Percentiles rank a stretch among this genome's conserved stretches.
Evolutionary conservation across 2,797 vertebrate species (phyloP).

Genomic region (Chanos chanos): DNA sequence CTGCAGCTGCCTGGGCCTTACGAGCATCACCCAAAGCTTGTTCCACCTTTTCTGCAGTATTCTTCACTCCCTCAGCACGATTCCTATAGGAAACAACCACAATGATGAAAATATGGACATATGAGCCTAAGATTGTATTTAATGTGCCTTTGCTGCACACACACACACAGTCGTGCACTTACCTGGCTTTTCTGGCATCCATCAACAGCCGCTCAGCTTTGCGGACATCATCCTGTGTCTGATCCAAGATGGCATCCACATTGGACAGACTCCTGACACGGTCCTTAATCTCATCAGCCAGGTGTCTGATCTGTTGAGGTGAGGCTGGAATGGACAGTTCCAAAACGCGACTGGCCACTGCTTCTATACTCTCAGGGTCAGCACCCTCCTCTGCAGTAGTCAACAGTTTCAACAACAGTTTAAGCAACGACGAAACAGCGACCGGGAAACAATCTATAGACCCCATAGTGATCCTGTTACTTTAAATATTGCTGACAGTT

Average conservation of each 20-base stretch:
- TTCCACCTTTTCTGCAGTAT: conserved; percentile 77
- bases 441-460: not conserved
- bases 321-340: conserved; percentile 93
- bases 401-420: conserved; percentile 9
- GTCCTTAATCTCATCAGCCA: conserved; percentile 89
- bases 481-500: no score
- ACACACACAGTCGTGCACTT: conserved; percentile 26
- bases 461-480: no score
- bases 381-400: conserved; percentile 87
- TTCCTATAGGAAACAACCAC: conserved; percentile 62
- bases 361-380: conserved; percentile 92
- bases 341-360: conserved; percentile 85
- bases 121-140: not conserved
- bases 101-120: conserved; percentile 3
- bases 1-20: conserved; percentile 79
- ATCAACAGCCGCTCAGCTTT: conserved; percentile 83
- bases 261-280: conserved; percentile 88
- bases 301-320: conserved; percentile 83
- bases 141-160: conserved; percentile 5
- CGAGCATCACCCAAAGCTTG: conserved; percentile 79
- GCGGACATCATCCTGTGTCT: conserved; percentile 83
- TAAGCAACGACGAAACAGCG: not conserved
- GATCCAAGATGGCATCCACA: conserved; percentile 87
- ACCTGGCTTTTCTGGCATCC: conserved; percentile 88
- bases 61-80: conserved; percentile 79